Evolutionary conservation across 2,797 vertebrate species (phyloP), one percentile per base, ranked within the genome.

Genomic region (Synaphobranchus kaupii): DNA sequence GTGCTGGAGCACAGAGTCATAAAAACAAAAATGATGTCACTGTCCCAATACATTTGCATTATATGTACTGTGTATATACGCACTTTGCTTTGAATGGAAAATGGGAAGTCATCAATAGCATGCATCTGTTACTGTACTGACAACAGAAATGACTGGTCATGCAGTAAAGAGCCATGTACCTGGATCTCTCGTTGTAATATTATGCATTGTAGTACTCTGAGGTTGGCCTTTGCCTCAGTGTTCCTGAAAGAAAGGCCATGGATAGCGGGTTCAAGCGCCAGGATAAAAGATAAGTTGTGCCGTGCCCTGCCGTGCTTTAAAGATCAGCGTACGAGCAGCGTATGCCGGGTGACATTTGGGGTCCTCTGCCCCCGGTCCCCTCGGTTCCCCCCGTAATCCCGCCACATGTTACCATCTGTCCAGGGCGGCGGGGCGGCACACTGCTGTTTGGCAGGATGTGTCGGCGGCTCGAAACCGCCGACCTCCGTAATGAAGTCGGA

Each of bases 341-440:
- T 47, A 4, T 78, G 20, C 12, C 6, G 4, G 34, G 89, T 87
- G 84, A 54, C 56, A 52, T 68, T 15, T 89, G 91, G 92, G 73
- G 0, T n/a, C 25, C 39, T 5, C 20, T 2, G 0, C 88, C 86
- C 90, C 50, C 84, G 87, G 88, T 68, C 15, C 89, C 88, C 92
- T 93, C 89, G 92, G 88, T 86, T 84, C 50, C 22, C 86, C 82
- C 89, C 90, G 47, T 81, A 71, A 93, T 91, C 91, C 90, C 87
- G 89, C 94, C 93, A 94, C 93, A 93, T 95, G 94, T 95, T 95
- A 88, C 94, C 94, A 95, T 95, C 94, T 95, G 94, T 90, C 88
- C 78, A 7, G 50, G 50, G 50, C 10, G 50, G 50, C 39, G 0
- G 82, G 93, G 94, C 92, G n/a, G 8, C 0, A 12, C 48, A 93